Percentiles rank a stretch among this genome's conserved stretches.
phyloP scores from a whole-genome alignment of 2,797 vertebrate genomes.

The Xenopus petersii region DNA sequence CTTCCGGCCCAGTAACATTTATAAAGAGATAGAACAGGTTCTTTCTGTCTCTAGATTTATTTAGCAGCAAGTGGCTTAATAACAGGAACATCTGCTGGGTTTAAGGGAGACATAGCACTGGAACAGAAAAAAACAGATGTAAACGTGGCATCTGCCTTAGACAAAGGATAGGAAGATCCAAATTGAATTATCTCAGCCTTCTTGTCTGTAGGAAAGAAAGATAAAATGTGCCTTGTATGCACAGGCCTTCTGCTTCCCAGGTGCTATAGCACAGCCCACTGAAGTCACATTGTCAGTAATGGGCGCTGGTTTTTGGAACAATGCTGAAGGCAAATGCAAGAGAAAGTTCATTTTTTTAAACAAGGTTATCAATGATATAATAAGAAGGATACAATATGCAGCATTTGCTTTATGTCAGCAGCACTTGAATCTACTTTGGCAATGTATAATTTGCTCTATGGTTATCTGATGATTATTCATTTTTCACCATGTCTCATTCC shows the following conservation, averaged over 20 bases:
- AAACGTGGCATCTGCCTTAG: conserved; percentile 89
- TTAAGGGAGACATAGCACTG: conserved; percentile 58
- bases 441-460: no score
- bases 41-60: conserved; percentile 44
- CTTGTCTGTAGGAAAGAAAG: conserved; percentile 52
- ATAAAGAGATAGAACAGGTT: conserved; percentile 7
- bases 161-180: conserved; percentile 74
- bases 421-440: no score
- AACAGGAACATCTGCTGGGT: conserved; percentile 71
- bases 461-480: no score
- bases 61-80: conserved; percentile 44
- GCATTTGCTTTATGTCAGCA: background rate
- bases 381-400: no score
- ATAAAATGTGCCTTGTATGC: conserved; percentile 45
- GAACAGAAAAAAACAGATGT: conserved; percentile 76
- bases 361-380: background rate
- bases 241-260: conserved; percentile 49
- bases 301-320: background rate
- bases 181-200: conserved; percentile 82
- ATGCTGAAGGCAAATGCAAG: background rate
- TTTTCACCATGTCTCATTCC: no score
- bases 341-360: background rate
- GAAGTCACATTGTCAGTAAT: background rate
- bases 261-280: conserved; percentile 38
- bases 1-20: background rate